Evolutionary conservation across 2,113 vertebrate genomes (phyloP).

Genomic region (Azemiops feae): DNA sequence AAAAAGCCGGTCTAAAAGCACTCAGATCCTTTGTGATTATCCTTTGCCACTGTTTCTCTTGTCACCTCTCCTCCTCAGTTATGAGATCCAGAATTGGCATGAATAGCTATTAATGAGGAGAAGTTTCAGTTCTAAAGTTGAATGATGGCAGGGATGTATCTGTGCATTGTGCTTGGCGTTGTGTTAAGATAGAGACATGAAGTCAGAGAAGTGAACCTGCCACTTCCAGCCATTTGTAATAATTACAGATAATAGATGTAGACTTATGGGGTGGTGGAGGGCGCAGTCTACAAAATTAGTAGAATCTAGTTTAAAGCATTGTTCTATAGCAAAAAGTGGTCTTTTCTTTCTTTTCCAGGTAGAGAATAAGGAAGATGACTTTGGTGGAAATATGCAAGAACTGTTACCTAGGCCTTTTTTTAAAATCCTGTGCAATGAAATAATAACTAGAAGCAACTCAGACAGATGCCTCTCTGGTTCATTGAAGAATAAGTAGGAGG

Average conservation of each 20-base stretch:
- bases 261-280: background rate
- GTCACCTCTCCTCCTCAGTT: background rate
- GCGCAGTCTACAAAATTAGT: background rate
- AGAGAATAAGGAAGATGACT: background rate
- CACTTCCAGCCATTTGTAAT: background rate
- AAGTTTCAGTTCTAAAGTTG: background rate
- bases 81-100: too few relatives aligned
- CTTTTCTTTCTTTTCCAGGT: background rate
- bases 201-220: background rate
- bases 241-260: background rate
- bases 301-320: background rate
- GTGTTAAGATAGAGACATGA: background rate
- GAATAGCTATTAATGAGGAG: background rate
- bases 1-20: background rate
- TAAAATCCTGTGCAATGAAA: background rate
- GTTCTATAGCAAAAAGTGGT: background rate
- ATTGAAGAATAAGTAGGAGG: background rate
- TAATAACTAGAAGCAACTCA: background rate
- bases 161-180: background rate
- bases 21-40: background rate
- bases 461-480: background rate
- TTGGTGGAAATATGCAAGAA: background rate
- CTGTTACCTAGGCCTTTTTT: background rate
- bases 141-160: background rate
- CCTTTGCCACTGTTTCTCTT: background rate